Evolutionary conservation across 2,113 vertebrate species (phyloP), one percentile per base, ranked within the genome.

Genomic region (Apistogramma diplotaenia): DNA sequence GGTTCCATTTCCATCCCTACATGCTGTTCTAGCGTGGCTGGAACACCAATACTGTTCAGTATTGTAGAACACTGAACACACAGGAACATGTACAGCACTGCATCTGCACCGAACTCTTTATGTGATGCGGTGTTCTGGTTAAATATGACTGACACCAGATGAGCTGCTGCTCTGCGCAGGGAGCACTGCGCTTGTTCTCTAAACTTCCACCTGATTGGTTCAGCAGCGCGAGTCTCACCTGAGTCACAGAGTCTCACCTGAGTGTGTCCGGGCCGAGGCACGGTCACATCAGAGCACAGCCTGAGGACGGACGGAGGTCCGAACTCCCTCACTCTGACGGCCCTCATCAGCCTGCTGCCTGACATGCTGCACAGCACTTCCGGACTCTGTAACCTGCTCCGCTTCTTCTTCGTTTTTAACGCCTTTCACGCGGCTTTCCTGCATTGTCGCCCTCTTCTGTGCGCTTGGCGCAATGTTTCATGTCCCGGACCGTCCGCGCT

Each of bases 241-340:
- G 95, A 83, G 92, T 91, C n/a, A n/a, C n/a, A n/a, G 11, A 6
- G 27, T 40, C 86, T 89, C 85, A 98, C 98, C 97, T 99, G 95
- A 83, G 92, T 91, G 60, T 81, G 93, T 57, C 92, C 95, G 1
- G 96, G 96, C 53, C 75, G 56, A 1, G 97, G 98, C n/a, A 97
- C 85, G 3, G 82, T 51, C 4, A 96, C 70, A 5, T 97, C 95
- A 0, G 93, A 74, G 54, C 89, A 92, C 3, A 98, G 87, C 40
- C 93, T 95, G 33, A 99, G 95, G 21, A 98, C 96, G 0, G 97
- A 95, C 33, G 98, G 96, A 27, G 90, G 95, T 83, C 98, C 98
- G 78, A 99, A 99, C 85, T 98, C 96, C 27, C 94, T 94, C 43
- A 99, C 97, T 78, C 95, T 87, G 85, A 99, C 85, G 2, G 96